Evolutionary conservation across 2,888 invertebrate species (phyloP), one percentile per base, ranked within the genome.

Genomic region (Aethes cnicana): DNA sequence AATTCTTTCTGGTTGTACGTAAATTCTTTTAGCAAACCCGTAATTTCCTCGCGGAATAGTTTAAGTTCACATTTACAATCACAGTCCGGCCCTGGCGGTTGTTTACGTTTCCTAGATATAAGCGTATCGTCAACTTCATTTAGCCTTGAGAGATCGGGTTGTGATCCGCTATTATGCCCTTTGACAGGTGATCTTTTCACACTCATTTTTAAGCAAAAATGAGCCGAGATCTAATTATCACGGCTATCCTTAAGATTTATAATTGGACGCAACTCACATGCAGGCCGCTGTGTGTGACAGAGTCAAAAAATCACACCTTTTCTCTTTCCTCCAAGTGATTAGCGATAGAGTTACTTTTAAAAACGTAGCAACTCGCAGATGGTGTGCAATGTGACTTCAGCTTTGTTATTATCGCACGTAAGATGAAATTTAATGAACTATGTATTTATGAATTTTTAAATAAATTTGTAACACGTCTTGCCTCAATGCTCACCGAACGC

Each of bases 71-170:
- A 11, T 11, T 9, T 36, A 4, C 36, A 36, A 6, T 9, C 11
- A 12, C 36, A 36, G 11, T 36, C 36, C 36, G 36, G 21, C 36
- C 36, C 36, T 36, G 36, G 20, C 12, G 36, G 36, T 9, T 36
- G 36, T 21, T 36, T 36, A 7, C 36, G 36, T 36, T 36, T 36
- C 8, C 36, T 18, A 1, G 21, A 12, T 3, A 21, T 36, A 3
- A 36, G 36, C 36, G 12, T 36, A 9, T 36, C 36, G 3, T 36
- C 36, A 0, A 2, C 7, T 21, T 12, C 1, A 6, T 11, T 4
- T 9, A 36, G 8, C 2, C 12, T 12, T 21, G 36, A 36, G 11
- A 36, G 36, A 12, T 36, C 36, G 9, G 36, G 20, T 21, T 36
- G 36, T 7, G 20, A 36, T 9, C 36, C 35, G 9, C n/a, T n/a